Conservation (phyloP, 2,797 vertebrate genomes). For the Molossus molossus region DNA sequence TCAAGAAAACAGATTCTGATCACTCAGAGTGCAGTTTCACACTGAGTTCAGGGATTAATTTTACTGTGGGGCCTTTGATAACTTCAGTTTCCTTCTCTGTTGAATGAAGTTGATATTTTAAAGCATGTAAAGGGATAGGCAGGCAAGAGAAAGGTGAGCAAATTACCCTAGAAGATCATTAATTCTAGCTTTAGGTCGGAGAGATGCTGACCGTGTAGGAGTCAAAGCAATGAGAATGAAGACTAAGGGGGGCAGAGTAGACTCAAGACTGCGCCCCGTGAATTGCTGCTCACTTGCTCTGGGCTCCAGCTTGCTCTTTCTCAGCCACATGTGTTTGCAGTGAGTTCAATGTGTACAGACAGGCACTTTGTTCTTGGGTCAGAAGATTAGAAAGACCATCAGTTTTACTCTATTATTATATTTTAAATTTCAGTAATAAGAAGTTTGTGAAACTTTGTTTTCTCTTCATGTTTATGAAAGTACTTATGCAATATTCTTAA, state of each 20-base stretch:
- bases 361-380: neutral
- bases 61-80: neutral
- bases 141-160: neutral
- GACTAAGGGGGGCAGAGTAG: neutral
- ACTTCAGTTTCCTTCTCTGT: neutral
- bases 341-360: neutral
- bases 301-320: neutral
- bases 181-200: neutral
- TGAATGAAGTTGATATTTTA: neutral
- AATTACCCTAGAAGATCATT: neutral
- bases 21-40: neutral
- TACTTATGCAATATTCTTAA: neutral
- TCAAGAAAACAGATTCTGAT: neutral
- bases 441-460: neutral
- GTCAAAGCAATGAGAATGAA: neutral
- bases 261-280: neutral
- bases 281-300: neutral
- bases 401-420: neutral
- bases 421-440: conserved; percentile 22
- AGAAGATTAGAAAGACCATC: neutral
- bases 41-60: neutral
- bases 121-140: neutral
- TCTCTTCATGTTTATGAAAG: neutral
- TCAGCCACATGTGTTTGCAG: neutral
- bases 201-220: neutral